Percentiles rank a stretch among this genome's conserved stretches.
Conservation (phyloP, 2,888 invertebrate species). For the Heteromyza rotundicornis region DNA sequence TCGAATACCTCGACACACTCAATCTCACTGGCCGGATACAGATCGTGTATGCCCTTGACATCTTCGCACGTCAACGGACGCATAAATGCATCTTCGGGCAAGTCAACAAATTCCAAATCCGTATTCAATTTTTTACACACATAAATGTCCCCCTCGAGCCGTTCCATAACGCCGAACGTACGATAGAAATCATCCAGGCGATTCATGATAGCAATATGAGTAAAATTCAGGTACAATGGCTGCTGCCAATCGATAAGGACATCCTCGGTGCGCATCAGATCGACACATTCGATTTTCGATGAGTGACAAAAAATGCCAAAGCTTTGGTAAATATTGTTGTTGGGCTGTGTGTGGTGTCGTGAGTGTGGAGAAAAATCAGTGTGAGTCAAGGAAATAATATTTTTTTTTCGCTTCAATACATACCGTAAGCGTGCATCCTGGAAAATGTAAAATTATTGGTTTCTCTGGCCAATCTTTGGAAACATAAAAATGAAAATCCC, state of each 20-base stretch:
- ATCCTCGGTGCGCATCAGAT: constrained; percentile 77
- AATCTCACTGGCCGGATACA: constrained; percentile 88
- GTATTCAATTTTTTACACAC: constrained; percentile 72
- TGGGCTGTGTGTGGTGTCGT: constrained; percentile 68
- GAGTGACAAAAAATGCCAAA: constrained; percentile 86
- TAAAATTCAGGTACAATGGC: constrained; percentile 86
- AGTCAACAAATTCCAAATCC: constrained; percentile 68
- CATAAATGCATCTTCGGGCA: constrained; percentile 75
- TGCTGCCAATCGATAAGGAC: constrained; percentile 79
- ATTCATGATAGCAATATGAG: constrained; percentile 80
- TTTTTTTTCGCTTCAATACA: no score
- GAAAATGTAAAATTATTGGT: constrained; percentile 84
- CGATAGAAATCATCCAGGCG: constrained; percentile 76
- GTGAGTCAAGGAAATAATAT: no score
- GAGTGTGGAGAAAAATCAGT: background rate
- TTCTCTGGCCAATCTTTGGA: constrained; percentile 87
- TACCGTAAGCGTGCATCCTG: constrained; percentile 87
- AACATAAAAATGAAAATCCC: constrained; percentile 91
- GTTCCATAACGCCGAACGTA: constrained; percentile 70
- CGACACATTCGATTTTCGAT: constrained; percentile 74
- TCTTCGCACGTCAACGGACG: constrained; percentile 77
- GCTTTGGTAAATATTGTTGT: constrained; percentile 81
- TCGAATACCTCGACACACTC: constrained; percentile 84
- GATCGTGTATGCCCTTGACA: constrained; percentile 81
- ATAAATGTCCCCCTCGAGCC: constrained; percentile 82